Evolutionary conservation across 2,797 vertebrate species (phyloP), one percentile per base, ranked within the genome.

Genomic region (Gymnodraco acuticeps): DNA sequence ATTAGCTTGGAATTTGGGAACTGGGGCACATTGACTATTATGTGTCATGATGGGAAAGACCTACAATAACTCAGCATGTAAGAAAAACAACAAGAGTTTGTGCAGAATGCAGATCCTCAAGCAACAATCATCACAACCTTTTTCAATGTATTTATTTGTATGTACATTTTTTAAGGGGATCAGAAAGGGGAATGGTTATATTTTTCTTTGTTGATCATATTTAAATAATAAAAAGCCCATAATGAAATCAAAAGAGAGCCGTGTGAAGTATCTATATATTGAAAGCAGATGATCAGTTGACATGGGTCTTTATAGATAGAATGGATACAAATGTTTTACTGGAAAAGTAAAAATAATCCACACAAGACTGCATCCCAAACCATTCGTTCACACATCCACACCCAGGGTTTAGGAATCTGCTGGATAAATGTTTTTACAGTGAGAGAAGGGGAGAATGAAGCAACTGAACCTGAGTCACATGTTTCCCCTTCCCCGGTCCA

Each of bases 1-100:
- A 89, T 90, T 87, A 86, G 79, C 16, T 16, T 48, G 41, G 72
- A 31, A 82, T 77, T 82, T 81, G 74, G 73, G 61, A 88, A 83
- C 27, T 83, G 77, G 85, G 82, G 3, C 82, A 81, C 67, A 81
- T 73, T 73, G 53, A 84, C 64, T 61, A 65, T 80, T 67, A 75
- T 78, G 62, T 47, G n/a, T 78, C 55, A 70, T 0, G 15, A 63
- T 73, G 76, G 71, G 77, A 76, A 46, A 69, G 14, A 71, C 53
- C 64, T 17, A 61, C 77, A 78, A 66, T 38, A 73, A 73, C 33
- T 51, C 52, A 17, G 50, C 46, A 56, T 31, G 47, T 19, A 27
- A 15, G 19, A 27, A 60, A 4, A 54, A 56, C 67, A 71, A 43
- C 43, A 31, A 27, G 8, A 16, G 46, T 62, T 67, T 54, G 82